Evolutionary conservation across 2,888 invertebrate species (phyloP).

Genomic region (Agrilus biguttatus): DNA sequence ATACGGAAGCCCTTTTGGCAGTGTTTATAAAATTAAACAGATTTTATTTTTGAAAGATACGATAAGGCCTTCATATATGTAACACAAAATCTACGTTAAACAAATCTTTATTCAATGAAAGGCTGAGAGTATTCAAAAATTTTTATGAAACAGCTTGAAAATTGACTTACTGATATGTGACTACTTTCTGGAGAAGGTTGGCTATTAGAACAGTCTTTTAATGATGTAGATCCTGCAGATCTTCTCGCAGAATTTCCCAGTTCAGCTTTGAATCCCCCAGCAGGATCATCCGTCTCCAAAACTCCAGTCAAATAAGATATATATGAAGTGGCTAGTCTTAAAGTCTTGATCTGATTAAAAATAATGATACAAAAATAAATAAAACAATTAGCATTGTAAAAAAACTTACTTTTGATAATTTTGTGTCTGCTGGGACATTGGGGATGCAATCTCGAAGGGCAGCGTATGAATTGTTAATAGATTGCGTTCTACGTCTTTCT

Average conservation of each 20-base stretch:
- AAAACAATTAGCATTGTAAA: background rate
- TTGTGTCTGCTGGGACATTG: conserved; percentile 91
- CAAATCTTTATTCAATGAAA: too few species aligned
- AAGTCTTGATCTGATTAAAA: conserved; percentile 73
- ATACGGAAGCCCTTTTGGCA: background rate
- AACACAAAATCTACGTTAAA: too few species aligned
- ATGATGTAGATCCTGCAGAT: conserved; percentile 20
- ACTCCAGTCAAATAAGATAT: conserved; percentile 86
- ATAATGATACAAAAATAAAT: conserved; percentile 3
- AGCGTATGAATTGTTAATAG: conserved; percentile 90
- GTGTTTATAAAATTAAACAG: background rate
- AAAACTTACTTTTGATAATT: conserved; percentile 69
- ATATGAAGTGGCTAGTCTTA: conserved; percentile 83
- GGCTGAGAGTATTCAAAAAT: too few species aligned
- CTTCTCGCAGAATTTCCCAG: conserved; percentile 36
- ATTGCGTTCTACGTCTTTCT: conserved; percentile 79
- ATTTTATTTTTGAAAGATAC: background rate
- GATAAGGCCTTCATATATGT: too few species aligned
- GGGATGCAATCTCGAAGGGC: conserved; percentile 89
- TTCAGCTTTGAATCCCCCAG: conserved; percentile 78
- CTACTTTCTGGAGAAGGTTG: conserved; percentile 21
- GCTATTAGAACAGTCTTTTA: conserved; percentile 20
- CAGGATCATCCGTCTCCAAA: conserved; percentile 72
- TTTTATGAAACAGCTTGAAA: background rate
- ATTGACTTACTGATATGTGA: conserved; percentile 23